phyloP scores from a whole-genome alignment of 2,888 invertebrate species.

The Caenorhabditis angaria region DNA sequence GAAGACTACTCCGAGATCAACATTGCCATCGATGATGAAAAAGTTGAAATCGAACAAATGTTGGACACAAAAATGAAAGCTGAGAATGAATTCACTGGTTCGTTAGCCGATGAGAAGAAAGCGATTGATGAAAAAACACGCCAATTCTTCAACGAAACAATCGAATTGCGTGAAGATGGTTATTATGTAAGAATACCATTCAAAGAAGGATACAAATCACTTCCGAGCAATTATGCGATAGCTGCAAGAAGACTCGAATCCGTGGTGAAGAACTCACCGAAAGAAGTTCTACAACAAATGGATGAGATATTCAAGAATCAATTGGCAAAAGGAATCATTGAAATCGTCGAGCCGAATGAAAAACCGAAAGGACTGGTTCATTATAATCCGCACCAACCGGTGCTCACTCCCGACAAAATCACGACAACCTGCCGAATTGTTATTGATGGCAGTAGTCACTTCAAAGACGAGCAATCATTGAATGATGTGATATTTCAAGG shows the following conservation, averaged over 20 bases:
- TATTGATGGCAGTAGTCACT: conserved; percentile 36
- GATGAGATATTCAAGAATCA: conserved; percentile 44
- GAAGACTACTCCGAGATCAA: background rate
- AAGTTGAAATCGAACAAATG: conserved; percentile 1
- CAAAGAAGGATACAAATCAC: background rate
- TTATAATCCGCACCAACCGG: conserved; percentile 46
- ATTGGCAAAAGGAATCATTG: conserved; percentile 41
- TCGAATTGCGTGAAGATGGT: conserved; percentile 15
- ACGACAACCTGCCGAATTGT: conserved; percentile 48
- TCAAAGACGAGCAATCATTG: conserved; percentile 19
- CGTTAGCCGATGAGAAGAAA: background rate
- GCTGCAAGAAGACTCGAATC: background rate
- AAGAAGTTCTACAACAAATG: conserved; percentile 27
- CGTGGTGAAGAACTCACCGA: background rate
- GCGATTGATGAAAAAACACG: background rate
- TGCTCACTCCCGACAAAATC: conserved; percentile 27
- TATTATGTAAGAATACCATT: conserved; percentile 19
- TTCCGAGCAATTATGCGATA: conserved; percentile 20
- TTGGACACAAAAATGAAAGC: background rate
- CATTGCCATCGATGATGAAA: background rate
- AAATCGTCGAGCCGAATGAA: conserved; percentile 20
- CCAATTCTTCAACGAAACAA: conserved; percentile 13
- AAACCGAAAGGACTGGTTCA: background rate
- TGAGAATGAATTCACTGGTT: background rate
- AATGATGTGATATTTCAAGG: conserved; percentile 48